Percentiles rank a stretch among this genome's conserved stretches.
phyloP scores from a whole-genome alignment of 1,140 invertebrate species.

The Trichonephila inaurata region DNA sequence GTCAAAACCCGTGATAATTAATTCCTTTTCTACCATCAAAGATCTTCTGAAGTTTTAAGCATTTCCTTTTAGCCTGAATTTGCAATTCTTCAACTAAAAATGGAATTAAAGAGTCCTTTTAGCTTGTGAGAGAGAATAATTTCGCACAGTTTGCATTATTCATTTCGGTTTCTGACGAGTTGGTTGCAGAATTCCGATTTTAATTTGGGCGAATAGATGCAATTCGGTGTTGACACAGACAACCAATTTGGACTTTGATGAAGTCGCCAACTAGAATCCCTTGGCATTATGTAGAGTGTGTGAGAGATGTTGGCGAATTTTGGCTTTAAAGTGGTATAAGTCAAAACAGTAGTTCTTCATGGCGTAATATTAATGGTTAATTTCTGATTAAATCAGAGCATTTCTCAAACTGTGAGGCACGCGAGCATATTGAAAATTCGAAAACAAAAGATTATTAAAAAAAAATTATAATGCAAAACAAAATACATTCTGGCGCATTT shows the following conservation, averaged over 20 bases:
- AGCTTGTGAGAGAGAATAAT: background rate
- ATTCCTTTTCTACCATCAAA: slow-evolving; percentile 16
- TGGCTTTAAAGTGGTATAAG: background rate
- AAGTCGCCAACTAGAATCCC: background rate
- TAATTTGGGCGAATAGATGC: background rate
- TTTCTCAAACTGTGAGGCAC: too few species aligned
- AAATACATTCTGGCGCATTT: too few species aligned
- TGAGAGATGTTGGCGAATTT: background rate
- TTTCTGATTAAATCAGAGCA: too few species aligned
- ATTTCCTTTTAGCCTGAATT: background rate
- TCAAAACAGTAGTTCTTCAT: background rate
- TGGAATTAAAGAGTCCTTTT: slow-evolving; percentile 35
- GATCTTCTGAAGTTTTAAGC: slow-evolving; percentile 1
- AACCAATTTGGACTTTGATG: background rate
- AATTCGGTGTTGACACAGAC: slow-evolving; percentile 25
- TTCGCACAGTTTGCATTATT: slow-evolving; percentile 10
- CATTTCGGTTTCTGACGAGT: background rate
- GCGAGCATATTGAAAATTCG: too few species aligned
- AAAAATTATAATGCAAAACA: too few species aligned
- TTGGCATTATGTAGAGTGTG: background rate
- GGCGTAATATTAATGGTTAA: too few species aligned
- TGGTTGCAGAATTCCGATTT: slow-evolving; percentile 9
- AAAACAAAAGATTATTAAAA: too few species aligned
- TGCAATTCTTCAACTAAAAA: slow-evolving; percentile 20
- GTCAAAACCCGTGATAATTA: slow-evolving; percentile 19